Evolutionary conservation across 2,797 vertebrate genomes (phyloP).

Genomic region (Crypturellus tataupa): DNA sequence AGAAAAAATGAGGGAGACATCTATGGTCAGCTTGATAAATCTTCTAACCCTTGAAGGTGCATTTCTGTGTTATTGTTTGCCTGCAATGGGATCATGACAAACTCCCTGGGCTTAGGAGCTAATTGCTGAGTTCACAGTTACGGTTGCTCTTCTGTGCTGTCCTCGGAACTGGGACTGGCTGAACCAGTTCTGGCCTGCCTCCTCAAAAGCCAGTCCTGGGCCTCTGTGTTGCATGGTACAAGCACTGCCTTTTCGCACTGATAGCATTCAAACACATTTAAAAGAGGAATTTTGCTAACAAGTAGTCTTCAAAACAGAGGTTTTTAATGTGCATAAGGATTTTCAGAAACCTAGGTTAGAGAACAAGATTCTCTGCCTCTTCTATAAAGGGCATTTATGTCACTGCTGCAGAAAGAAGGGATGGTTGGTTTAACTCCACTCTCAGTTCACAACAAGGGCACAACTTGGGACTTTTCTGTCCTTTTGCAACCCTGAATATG

Average conservation of each 20-base stretch:
- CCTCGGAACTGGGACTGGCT: not conserved
- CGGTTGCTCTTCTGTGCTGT: not conserved
- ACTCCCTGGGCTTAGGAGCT: conserved; percentile 11
- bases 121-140: conserved; percentile 45
- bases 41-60: conserved; percentile 25
- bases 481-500: not conserved
- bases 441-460: not conserved
- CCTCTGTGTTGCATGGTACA: not conserved
- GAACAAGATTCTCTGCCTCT: not conserved
- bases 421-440: not conserved
- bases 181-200: not conserved
- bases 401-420: not conserved
- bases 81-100: conserved; percentile 35
- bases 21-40: conserved; percentile 73
- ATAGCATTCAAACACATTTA: not conserved
- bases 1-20: conserved; percentile 50
- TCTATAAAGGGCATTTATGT: not conserved
- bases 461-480: rapidly evolving
- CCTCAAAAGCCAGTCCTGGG: not conserved
- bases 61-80: conserved; percentile 47
- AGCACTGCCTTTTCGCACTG: not conserved
- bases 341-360: not conserved
- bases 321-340: not conserved
- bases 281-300: not conserved
- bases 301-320: not conserved